Percentiles rank a stretch among this genome's conserved stretches.
Evolutionary conservation across 2,797 vertebrate species (phyloP).

Genomic region (Sciurus vulgaris): DNA sequence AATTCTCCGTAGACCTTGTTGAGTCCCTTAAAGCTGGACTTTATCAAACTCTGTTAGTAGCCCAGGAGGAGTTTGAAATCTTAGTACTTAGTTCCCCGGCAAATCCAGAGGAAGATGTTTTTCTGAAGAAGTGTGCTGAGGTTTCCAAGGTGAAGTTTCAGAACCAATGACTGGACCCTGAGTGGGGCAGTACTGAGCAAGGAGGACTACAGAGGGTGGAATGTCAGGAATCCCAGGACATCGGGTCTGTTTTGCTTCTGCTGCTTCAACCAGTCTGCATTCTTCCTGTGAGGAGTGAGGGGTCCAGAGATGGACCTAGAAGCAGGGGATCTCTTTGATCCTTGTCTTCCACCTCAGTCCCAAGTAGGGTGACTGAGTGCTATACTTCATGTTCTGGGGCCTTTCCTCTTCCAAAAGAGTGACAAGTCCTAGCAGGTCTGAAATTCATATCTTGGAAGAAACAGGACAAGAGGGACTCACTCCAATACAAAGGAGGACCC

Average conservation of each 20-base stretch:
- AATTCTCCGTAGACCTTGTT: not conserved
- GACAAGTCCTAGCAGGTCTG: not conserved
- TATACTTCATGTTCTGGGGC: not conserved
- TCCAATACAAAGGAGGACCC: not conserved
- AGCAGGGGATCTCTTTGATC: not conserved
- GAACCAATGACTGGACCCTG: not conserved
- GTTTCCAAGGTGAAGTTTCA: not conserved
- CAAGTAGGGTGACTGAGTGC: not conserved
- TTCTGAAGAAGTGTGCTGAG: not conserved
- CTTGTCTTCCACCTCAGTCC: not conserved
- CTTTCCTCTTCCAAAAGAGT: not conserved
- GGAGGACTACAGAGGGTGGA: not conserved
- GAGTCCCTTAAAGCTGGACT: not conserved
- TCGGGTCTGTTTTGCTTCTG: not conserved
- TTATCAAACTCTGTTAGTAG: not conserved
- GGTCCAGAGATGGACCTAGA: not conserved
- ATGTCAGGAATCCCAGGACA: conserved; percentile 13
- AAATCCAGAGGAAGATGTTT: not conserved
- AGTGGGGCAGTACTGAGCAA: not conserved
- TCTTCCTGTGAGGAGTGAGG: rapidly evolving
- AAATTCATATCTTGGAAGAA: not conserved
- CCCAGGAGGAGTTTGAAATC: not conserved
- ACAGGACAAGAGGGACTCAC: not conserved
- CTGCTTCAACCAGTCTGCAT: rapidly evolving
- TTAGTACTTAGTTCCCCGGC: not conserved